Base-by-base conservation (phyloP, 2,888 invertebrate species). In the Cantharis lateralis region DNA sequence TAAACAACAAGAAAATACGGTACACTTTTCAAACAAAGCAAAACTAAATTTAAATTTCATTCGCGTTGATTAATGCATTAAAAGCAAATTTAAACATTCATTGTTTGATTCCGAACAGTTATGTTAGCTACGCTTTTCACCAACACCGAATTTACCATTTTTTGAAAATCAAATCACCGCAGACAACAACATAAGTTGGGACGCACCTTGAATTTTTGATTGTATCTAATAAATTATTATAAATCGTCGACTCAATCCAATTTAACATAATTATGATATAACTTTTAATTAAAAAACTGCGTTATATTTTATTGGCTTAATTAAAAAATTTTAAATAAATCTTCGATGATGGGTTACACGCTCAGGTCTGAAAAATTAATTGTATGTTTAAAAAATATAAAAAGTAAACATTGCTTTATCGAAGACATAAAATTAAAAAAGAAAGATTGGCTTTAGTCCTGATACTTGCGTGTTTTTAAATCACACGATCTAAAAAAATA, bases 1-100 rank as follows among this genome's bases (percentile, higher is more conserved):
- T 77, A 68, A 77, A 69, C 70, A 70, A 74, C 70, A 74, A 48
- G 48, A 48, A 48, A 74, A 74, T 69, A 77, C 77, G 71, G 77
- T 74, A 77, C 76, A 63, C 70, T 69, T 72, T n/a, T 75, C 18
- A 24, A 32, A 63, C 63, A 16, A 28, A 71, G 63, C 20, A 71
- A 63, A 32, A 62, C 24, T 15, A 62, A 71, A 71, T 71, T 64
- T 28, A 71, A 28, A 71, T 28, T 62, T 71, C 15, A 28, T 71
- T 71, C 71, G 16, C 16, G 48, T 48, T 48, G 48, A 48, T 48
- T 28, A 28, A 28, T 28, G 11, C 26, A 28, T 28, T 48, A 48
- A 48, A 48, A 48, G 48, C 48, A 48, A 48, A 48, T n/a, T 48
- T 48, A 48, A 48, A 2, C 48, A 48, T 48, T 48, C 48, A 48